phyloP scores from a whole-genome alignment of 2,888 invertebrate genomes.

The Epirrhoe tristata region DNA sequence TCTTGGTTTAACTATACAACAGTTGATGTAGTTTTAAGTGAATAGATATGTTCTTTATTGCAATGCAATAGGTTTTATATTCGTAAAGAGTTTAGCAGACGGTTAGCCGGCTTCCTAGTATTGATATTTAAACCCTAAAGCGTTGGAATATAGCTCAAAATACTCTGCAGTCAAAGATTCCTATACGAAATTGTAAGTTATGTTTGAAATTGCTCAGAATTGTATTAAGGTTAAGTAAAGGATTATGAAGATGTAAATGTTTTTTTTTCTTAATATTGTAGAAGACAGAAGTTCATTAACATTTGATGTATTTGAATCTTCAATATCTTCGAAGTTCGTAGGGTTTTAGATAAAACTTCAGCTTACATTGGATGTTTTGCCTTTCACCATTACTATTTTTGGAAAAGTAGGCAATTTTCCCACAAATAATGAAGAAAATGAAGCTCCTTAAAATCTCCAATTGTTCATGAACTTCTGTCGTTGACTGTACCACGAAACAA shows the following conservation, averaged over 20 bases:
- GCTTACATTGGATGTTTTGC: too few relatives aligned
- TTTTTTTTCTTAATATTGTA: too few relatives aligned
- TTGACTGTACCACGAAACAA: too few relatives aligned
- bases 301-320: too few relatives aligned
- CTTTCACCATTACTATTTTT: too few relatives aligned
- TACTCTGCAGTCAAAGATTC: constrained; percentile 9
- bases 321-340: too few relatives aligned
- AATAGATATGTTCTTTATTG: constrained; percentile 7
- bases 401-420: too few relatives aligned
- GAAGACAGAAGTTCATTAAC: too few relatives aligned
- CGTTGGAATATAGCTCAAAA: constrained; percentile 11
- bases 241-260: constrained; percentile 8
- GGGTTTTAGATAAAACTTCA: too few relatives aligned
- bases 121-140: constrained; percentile 1
- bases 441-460: too few relatives aligned
- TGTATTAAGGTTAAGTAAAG: constrained; percentile 23
- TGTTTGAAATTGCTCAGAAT: constrained; percentile 29
- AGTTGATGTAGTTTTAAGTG: constrained; percentile 14
- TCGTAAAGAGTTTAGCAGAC: neutral
- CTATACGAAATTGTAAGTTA: constrained; percentile 11
- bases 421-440: too few relatives aligned
- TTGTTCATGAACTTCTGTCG: too few relatives aligned
- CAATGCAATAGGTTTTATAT: constrained; percentile 5
- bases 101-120: neutral
- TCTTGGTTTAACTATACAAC: constrained; percentile 5